Evolutionary conservation across 92 coral and sea anemone genomes (phyloP).

Genomic region (Zoanthus solanderi): DNA sequence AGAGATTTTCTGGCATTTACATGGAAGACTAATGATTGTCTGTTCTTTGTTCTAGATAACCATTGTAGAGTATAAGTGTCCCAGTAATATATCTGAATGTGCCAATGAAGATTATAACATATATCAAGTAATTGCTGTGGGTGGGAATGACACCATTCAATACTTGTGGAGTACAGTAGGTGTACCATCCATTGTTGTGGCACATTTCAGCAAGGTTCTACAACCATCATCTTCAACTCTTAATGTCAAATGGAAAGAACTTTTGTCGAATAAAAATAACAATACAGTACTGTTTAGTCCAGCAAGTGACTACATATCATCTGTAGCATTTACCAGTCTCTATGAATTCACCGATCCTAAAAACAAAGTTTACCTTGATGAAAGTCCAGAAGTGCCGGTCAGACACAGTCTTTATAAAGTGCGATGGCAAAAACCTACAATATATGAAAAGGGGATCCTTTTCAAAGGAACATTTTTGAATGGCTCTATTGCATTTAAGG

Average conservation of each 20-base stretch:
- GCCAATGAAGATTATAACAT: neutral
- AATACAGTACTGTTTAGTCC: constrained; percentile 60
- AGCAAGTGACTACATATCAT: constrained; percentile 61
- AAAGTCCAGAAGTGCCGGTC: neutral
- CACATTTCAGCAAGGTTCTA: constrained; percentile 51
- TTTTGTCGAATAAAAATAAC: neutral
- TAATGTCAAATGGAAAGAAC: neutral
- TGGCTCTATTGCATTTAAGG: constrained; percentile 38
- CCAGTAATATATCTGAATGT: neutral
- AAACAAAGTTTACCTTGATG: constrained; percentile 71
- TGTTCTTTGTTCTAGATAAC: neutral
- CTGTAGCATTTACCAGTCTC: constrained; percentile 78
- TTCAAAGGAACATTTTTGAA: constrained; percentile 28
- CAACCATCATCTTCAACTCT: neutral
- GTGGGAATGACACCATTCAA: constrained; percentile 76
- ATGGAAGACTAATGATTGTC: neutral
- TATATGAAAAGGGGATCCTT: neutral
- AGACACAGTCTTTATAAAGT: constrained; percentile 29
- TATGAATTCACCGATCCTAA: constrained; percentile 81
- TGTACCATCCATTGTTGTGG: constrained; percentile 86
- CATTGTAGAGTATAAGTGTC: neutral
- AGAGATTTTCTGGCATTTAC: too few relatives aligned
- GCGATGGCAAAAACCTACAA: neutral
- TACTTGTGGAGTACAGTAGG: constrained; percentile 86
- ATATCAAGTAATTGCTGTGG: constrained; percentile 28